These are phyloP conservation scores for Spisula solida DNA, from an alignment of 2,888 invertebrate genomes.

Conservation along the genomic window DNA sequence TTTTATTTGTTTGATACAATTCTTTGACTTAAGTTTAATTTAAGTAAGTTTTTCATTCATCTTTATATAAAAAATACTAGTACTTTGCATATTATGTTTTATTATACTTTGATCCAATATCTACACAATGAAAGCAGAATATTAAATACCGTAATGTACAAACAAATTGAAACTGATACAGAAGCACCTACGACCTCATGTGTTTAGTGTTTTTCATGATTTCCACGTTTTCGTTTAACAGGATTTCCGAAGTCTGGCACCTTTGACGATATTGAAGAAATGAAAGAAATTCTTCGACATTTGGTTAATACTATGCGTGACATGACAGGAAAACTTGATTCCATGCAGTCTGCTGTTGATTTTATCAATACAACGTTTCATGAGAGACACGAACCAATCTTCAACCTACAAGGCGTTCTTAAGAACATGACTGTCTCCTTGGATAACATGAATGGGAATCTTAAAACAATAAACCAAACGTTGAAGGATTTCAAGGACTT, in stretches of 20 bases:
- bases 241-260: conserved; percentile 61
- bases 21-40: too few relatives aligned
- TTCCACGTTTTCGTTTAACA: conserved; percentile 11
- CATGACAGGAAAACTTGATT: conserved; percentile 66
- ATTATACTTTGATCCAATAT: too few relatives aligned
- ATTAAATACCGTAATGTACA: too few relatives aligned
- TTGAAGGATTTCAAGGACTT: conserved; percentile 60
- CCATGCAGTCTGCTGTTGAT: conserved; percentile 64
- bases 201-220: background rate
- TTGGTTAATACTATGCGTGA: conserved; percentile 55
- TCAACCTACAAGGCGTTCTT: conserved; percentile 53
- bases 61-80: too few relatives aligned
- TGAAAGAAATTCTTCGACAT: conserved; percentile 57
- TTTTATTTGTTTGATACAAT: too few relatives aligned
- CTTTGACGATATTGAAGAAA: conserved; percentile 62
- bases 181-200: too few relatives aligned
- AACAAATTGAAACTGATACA: too few relatives aligned
- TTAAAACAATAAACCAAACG: conserved; percentile 61
- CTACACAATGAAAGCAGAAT: too few relatives aligned
- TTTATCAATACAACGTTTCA: conserved; percentile 68
- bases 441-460: conserved; percentile 65
- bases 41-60: too few relatives aligned
- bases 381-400: conserved; percentile 60
- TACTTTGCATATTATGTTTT: too few relatives aligned
- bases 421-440: conserved; percentile 64